phyloP scores from a whole-genome alignment of 1,140 invertebrate genomes.

The Trichoplusia ni region DNA sequence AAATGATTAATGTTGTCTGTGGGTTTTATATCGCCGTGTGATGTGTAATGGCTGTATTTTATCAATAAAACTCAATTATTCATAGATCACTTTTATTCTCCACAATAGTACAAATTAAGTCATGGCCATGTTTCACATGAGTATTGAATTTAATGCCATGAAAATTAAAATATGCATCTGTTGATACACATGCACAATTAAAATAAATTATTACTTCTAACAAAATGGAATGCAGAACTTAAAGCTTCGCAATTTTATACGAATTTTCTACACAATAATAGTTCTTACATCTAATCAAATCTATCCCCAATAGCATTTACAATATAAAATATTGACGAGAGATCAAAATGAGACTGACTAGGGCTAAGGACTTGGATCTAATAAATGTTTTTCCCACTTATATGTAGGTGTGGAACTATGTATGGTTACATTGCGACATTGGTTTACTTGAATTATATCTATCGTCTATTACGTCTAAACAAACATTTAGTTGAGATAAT shows the following conservation, averaged over 20 bases:
- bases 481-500: too few species aligned
- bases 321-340: background rate
- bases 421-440: too few species aligned
- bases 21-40: too few species aligned
- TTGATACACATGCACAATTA: slow-evolving; percentile 34
- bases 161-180: slow-evolving; percentile 7
- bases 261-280: slow-evolving; percentile 20
- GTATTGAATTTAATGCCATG: slow-evolving; percentile 53
- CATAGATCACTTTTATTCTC: slow-evolving; percentile 50
- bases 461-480: too few species aligned
- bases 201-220: slow-evolving; percentile 30
- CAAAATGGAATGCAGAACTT: slow-evolving; percentile 34
- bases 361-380: background rate
- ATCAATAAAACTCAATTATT: slow-evolving; percentile 25
- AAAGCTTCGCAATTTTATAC: slow-evolving; percentile 27
- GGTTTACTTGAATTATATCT: too few species aligned
- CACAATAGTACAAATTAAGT: slow-evolving; percentile 55
- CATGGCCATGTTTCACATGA: slow-evolving; percentile 68
- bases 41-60: too few species aligned
- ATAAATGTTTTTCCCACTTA: too few species aligned
- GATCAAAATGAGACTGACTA: background rate
- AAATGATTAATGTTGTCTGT: too few species aligned
- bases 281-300: slow-evolving; percentile 5
- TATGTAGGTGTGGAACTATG: too few species aligned
- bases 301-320: background rate